Evolutionary conservation across 2,113 vertebrate genomes (phyloP).

Genomic region (Mesocricetus auratus): DNA sequence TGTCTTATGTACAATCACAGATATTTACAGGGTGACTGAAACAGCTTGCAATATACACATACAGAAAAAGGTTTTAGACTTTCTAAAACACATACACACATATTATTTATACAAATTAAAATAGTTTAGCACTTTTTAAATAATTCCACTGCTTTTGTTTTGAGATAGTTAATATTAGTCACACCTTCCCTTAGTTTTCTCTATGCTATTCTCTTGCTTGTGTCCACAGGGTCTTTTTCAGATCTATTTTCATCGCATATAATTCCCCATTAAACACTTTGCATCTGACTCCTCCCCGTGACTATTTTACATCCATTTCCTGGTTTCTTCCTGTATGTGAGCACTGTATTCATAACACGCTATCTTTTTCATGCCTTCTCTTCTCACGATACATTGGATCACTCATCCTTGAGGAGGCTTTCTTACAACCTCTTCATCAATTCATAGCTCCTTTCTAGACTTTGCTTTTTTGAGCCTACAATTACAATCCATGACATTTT

Average conservation of each 20-base stretch:
- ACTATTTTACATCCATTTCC: not conserved
- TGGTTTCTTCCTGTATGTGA: not conserved
- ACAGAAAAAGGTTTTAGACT: slow-evolving; percentile 18
- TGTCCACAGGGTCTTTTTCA: not conserved
- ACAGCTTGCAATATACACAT: slow-evolving; percentile 1
- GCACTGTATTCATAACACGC: not conserved
- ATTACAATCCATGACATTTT: not conserved
- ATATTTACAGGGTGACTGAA: slow-evolving; percentile 16
- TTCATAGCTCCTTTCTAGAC: slow-evolving; percentile 14
- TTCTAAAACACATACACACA: not conserved
- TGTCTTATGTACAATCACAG: slow-evolving; percentile 7
- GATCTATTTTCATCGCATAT: not conserved
- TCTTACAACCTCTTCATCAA: not conserved
- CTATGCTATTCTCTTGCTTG: not conserved
- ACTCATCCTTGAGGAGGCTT: slow-evolving; percentile 15
- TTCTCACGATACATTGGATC: not conserved
- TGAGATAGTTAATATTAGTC: not conserved
- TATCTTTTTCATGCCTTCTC: not conserved
- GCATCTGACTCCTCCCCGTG: not conserved
- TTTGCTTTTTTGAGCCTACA: slow-evolving; percentile 1
- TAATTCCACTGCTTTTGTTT: not conserved
- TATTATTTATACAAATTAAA: slow-evolving; percentile 52
- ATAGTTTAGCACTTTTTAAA: slow-evolving; percentile 8
- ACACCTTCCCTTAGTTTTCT: not conserved
- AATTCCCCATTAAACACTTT: not conserved